A percentile compares a stretch with the other conserved stretches of the same genome.
phyloP scores from a whole-genome alignment of 2,888 invertebrate genomes.

The Dolichomitus sp. region DNA sequence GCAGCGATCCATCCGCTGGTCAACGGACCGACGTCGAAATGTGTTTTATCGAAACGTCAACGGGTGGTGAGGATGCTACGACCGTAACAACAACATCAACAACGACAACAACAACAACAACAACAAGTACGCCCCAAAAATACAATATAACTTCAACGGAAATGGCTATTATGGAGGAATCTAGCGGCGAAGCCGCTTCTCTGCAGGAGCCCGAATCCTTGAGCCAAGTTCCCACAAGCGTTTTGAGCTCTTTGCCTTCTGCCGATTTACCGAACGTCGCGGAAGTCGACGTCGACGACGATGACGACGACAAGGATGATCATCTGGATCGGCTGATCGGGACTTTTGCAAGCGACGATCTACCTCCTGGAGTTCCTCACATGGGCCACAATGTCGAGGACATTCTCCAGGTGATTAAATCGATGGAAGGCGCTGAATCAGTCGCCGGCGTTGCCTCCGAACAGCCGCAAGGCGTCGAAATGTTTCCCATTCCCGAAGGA shows the following conservation, averaged over 20 bases:
- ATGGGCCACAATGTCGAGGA: conserved; percentile 89
- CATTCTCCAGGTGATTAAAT: conserved; percentile 92
- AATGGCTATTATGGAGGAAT: not conserved
- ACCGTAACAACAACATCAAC: conserved; percentile 66
- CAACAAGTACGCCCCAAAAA: not conserved
- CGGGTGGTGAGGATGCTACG: conserved; percentile 87
- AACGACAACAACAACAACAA: not conserved
- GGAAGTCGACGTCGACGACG: conserved; percentile 45
- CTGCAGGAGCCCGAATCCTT: not conserved
- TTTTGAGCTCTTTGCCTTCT: conserved; percentile 29
- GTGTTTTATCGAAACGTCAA: conserved; percentile 87
- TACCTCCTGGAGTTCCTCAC: conserved; percentile 83
- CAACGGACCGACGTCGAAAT: conserved; percentile 84
- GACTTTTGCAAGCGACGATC: conserved; percentile 56
- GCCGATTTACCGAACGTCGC: conserved; percentile 53
- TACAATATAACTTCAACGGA: not conserved
- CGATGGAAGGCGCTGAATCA: conserved; percentile 88
- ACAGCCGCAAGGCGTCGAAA: conserved; percentile 77
- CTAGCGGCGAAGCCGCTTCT: not conserved
- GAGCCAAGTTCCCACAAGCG: not conserved
- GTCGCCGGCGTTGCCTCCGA: conserved; percentile 72
- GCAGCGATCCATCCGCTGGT: conserved; percentile 79
- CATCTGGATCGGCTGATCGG: conserved; percentile 65
- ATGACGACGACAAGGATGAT: conserved; percentile 61
- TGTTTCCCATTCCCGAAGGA: conserved; percentile 81